These are phyloP conservation scores for Platyrinchus mystaceus DNA, from an alignment of 2,797 vertebrate genomes.

Conservation along the genomic window DNA sequence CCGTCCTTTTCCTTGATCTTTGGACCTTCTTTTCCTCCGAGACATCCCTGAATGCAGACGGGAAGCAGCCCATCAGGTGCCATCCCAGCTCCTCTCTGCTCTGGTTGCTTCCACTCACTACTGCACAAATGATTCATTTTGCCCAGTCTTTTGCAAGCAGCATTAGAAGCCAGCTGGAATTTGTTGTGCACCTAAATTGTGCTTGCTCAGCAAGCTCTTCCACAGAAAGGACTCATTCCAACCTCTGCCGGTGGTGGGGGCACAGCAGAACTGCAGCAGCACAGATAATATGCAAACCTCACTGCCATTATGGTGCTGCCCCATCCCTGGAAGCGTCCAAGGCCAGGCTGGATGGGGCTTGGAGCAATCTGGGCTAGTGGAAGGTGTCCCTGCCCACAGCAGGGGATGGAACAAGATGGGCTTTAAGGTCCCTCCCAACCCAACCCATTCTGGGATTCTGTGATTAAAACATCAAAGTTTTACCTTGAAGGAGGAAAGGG, in stretches of 20 bases:
- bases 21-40: not conserved
- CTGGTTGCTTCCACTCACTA: not conserved
- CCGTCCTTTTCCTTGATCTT: not conserved
- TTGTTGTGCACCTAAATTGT: not conserved
- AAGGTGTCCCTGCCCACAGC: not conserved
- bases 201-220: not conserved
- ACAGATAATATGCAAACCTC: not conserved
- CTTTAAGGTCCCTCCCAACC: not conserved
- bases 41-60: not conserved
- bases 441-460: not conserved
- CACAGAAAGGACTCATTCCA: not conserved
- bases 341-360: not conserved
- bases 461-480: not conserved
- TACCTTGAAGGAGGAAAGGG: not conserved
- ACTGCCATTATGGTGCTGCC: not conserved
- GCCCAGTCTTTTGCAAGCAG: not conserved
- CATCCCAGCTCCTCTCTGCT: not conserved
- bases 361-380: not conserved
- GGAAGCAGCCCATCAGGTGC: not conserved
- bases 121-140: not conserved
- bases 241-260: not conserved
- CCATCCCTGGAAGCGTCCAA: not conserved
- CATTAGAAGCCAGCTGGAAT: not conserved
- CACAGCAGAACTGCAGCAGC: not conserved
- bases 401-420: not conserved